Evolutionary conservation across 2,797 vertebrate species (phyloP).

Genomic region (Anguilla megastoma): DNA sequence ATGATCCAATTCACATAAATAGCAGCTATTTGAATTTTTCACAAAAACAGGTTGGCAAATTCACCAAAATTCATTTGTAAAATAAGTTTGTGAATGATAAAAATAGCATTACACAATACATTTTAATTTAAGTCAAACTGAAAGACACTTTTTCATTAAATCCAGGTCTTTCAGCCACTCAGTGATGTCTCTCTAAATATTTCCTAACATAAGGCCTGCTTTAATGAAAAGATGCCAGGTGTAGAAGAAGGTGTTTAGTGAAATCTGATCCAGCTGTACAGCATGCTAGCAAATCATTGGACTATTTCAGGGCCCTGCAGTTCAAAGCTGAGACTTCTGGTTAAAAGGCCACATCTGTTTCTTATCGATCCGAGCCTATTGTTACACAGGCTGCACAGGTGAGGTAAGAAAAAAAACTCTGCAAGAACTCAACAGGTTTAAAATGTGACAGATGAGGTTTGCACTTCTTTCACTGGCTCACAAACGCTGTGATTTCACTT

Average conservation of each 20-base stretch:
- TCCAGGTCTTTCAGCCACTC: background rate
- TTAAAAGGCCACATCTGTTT: conserved; percentile 23
- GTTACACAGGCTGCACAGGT: conserved; percentile 23
- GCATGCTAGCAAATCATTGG: conserved; percentile 17
- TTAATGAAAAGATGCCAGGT: background rate
- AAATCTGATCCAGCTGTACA: conserved; percentile 30
- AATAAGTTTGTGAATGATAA: background rate
- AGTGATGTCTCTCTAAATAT: background rate
- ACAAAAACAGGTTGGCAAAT: background rate
- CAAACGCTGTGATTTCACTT: background rate
- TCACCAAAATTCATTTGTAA: background rate
- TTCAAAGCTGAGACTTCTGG: conserved; percentile 7
- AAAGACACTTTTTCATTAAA: background rate
- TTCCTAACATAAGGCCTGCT: background rate
- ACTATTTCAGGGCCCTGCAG: background rate
- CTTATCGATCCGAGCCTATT: background rate
- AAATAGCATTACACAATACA: background rate
- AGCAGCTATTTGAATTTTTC: background rate
- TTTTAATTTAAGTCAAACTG: background rate
- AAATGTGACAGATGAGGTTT: conserved; percentile 46
- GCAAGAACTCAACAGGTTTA: conserved; percentile 39
- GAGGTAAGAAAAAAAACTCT: conserved; percentile 36
- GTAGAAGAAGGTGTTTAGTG: background rate
- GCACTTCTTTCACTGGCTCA: conserved; percentile 33
- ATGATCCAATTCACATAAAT: background rate